phyloP scores from a whole-genome alignment of 2,888 invertebrate genomes.

The Drosophila affinis region DNA sequence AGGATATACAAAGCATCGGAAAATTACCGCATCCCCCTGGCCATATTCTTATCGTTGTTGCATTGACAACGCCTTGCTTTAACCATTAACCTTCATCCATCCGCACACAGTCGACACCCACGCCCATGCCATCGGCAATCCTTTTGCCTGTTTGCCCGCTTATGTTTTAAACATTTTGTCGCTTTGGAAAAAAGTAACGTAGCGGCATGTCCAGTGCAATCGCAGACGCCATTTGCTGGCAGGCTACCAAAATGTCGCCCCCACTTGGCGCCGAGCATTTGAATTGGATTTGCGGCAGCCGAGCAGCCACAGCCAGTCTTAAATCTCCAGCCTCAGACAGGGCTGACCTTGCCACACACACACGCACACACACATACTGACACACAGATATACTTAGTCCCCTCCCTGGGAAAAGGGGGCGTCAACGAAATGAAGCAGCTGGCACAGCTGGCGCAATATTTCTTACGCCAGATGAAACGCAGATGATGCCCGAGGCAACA shows the following conservation, averaged over 20 bases:
- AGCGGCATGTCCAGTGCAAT: conserved; percentile 76
- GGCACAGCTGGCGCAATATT: conserved; percentile 81
- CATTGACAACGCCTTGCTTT: conserved; percentile 13
- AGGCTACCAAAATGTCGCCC: conserved; percentile 76
- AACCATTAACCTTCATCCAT: conserved; percentile 30
- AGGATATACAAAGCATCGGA: background rate
- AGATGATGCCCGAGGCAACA: conserved; percentile 78
- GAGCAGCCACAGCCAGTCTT: conserved; percentile 45
- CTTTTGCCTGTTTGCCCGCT: conserved; percentile 34
- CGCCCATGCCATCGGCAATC: conserved; percentile 9
- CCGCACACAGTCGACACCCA: too few species aligned
- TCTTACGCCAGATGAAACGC: conserved; percentile 83
- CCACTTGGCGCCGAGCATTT: conserved; percentile 60
- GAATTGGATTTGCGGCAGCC: conserved; percentile 71
- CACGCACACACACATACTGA: conserved; percentile 11
- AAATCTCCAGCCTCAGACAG: conserved; percentile 67
- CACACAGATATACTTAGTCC: background rate
- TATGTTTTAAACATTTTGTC: conserved; percentile 72
- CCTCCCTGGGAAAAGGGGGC: conserved; percentile 48
- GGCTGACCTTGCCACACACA: conserved; percentile 73
- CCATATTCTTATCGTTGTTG: background rate
- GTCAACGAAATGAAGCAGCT: conserved; percentile 57
- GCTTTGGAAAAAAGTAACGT: conserved; percentile 54
- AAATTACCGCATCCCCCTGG: background rate
- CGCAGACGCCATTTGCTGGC: conserved; percentile 65